These are phyloP conservation scores for Dendrophyllia cribrosa DNA, from an alignment of 64 coral and sea anemone species.

Conservation along the genomic window DNA sequence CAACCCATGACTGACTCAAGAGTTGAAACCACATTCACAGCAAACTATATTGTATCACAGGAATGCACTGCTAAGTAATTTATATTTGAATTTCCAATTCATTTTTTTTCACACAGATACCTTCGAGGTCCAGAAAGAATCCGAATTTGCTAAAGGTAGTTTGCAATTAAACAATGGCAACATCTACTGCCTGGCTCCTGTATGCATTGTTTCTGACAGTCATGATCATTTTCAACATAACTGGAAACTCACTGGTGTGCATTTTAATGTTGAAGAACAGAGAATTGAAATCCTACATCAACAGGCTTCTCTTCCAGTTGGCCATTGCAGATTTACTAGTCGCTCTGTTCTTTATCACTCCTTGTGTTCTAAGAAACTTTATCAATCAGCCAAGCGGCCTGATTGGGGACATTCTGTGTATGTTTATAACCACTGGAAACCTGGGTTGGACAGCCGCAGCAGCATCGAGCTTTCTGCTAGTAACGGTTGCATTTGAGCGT, in stretches of 20 bases:
- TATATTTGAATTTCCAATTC: too few species aligned
- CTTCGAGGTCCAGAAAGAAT: too few species aligned
- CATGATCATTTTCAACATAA: conserved; percentile 56
- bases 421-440: conserved; percentile 9
- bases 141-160: too few species aligned
- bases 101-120: too few species aligned
- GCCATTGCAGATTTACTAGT: conserved; percentile 60
- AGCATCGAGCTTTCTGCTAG: conserved; percentile 19
- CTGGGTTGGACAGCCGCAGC: conserved; percentile 6
- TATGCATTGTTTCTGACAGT: not conserved
- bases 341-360: conserved; percentile 34
- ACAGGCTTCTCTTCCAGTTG: conserved; percentile 66
- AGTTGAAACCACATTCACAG: too few species aligned
- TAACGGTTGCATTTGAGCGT: conserved; percentile 38
- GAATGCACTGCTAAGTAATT: too few species aligned
- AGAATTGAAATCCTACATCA: conserved; percentile 41
- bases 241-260: conserved; percentile 58
- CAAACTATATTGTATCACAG: too few species aligned
- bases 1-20: too few species aligned
- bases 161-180: not conserved
- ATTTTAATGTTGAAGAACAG: conserved; percentile 13
- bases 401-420: conserved; percentile 39
- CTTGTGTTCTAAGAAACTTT: conserved; percentile 5
- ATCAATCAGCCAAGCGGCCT: conserved; percentile 30
- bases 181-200: not conserved